Percentiles rank a stretch among this genome's conserved stretches.
Evolutionary conservation across 2,888 invertebrate species (phyloP).

Genomic region (Allacma fusca): DNA sequence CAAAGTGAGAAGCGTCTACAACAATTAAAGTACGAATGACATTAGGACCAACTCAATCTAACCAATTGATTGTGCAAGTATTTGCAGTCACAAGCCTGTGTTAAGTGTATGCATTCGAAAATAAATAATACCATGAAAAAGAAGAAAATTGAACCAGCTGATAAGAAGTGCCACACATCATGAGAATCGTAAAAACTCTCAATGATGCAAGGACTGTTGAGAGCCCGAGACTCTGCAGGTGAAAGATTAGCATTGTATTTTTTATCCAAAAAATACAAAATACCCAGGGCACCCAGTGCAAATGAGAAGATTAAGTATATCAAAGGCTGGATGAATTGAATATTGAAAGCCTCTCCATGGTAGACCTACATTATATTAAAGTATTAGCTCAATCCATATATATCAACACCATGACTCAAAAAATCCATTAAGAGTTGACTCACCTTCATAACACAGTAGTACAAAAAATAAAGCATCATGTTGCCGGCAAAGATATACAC

Average conservation of each 20-base stretch:
- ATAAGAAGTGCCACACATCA: conserved; percentile 68
- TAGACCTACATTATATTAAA: conserved; percentile 20
- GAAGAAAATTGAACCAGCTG: conserved; percentile 65
- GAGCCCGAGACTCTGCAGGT: conserved; percentile 66
- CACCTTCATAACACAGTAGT: conserved; percentile 66
- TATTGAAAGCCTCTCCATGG: conserved; percentile 64
- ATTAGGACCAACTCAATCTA: no score
- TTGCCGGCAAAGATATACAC: conserved; percentile 67
- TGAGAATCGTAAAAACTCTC: conserved; percentile 67
- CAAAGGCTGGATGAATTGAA: conserved; percentile 26
- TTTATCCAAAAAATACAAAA: conserved; percentile 66
- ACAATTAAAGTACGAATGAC: neutral
- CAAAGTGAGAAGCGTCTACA: conserved; percentile 39
- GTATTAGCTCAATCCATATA: no score
- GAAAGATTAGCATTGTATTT: conserved; percentile 66
- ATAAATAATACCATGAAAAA: conserved; percentile 64
- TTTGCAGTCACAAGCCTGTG: no score
- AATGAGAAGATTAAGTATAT: conserved; percentile 37
- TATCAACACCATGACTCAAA: no score
- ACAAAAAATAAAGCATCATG: conserved; percentile 66
- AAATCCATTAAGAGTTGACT: neutral
- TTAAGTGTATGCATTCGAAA: no score
- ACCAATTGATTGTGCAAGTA: no score
- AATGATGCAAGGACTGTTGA: conserved; percentile 65
- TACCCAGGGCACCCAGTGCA: conserved; percentile 64